phyloP scores from a whole-genome alignment of 2,888 invertebrate species.

The Limnephilus auricula region DNA sequence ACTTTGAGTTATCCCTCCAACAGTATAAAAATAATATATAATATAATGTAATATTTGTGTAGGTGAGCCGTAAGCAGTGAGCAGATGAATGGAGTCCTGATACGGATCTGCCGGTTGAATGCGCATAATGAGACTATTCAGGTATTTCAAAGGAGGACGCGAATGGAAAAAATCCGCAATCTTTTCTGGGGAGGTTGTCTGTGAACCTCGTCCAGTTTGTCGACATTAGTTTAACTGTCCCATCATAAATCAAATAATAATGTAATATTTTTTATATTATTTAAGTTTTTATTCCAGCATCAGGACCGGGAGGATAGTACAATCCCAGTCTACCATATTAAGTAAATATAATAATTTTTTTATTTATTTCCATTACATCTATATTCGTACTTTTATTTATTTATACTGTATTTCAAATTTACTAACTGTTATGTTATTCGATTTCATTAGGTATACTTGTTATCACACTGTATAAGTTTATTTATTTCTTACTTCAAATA shows the following conservation, averaged over 20 bases:
- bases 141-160: neutral
- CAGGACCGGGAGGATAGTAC: no score
- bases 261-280: no score
- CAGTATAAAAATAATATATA: neutral
- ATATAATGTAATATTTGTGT: neutral
- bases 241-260: neutral
- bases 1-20: neutral
- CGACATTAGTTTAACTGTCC: neutral
- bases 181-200: conserved; percentile 16
- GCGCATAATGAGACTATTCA: conserved; percentile 45
- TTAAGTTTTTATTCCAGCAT: no score
- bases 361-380: no score
- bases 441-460: no score
- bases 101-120: conserved; percentile 37
- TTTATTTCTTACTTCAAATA: no score
- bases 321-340: no score
- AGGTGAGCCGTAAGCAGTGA: neutral
- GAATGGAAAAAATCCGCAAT: conserved; percentile 35
- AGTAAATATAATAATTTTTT: no score
- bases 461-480: no score
- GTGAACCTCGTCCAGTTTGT: neutral
- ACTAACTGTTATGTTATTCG: no score
- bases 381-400: no score
- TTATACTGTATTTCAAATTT: no score
- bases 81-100: conserved; percentile 28